Conservation (phyloP, 2,888 invertebrate species). For the Drosophila mimetica region DNA sequence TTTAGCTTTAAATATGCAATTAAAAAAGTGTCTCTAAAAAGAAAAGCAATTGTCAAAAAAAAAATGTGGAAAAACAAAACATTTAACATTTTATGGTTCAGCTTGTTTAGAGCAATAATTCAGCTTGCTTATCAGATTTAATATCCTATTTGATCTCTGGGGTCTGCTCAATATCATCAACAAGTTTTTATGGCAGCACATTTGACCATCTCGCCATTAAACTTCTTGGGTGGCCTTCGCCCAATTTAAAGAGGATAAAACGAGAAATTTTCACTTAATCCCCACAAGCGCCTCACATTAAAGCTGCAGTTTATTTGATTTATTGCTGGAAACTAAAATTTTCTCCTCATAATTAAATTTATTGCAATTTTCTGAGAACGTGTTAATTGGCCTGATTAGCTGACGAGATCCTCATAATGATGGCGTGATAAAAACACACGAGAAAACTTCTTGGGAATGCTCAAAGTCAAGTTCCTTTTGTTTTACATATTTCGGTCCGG, state of each 20-base stretch:
- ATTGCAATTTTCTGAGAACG: neutral
- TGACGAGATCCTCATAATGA: constrained; percentile 15
- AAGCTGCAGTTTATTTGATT: neutral
- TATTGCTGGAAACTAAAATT: neutral
- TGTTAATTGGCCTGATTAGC: constrained; percentile 22
- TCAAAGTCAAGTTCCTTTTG: constrained; percentile 7
- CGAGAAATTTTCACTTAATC: constrained; percentile 7
- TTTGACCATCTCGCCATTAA: constrained; percentile 28
- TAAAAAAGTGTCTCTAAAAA: neutral
- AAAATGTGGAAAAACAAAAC: neutral
- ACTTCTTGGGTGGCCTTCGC: constrained; percentile 10
- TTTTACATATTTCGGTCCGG: constrained; percentile 33
- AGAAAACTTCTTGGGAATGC: constrained; percentile 11
- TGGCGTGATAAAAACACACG: constrained; percentile 23
- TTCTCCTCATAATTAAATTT: no score
- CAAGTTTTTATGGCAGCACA: constrained; percentile 30
- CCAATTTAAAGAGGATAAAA: constrained; percentile 35
- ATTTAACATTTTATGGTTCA: neutral
- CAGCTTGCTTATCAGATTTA: constrained; percentile 8
- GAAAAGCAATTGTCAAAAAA: neutral
- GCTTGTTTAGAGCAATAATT: constrained; percentile 3
- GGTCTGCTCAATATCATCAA: constrained; percentile 25
- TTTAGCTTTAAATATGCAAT: neutral
- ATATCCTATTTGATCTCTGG: constrained; percentile 19
- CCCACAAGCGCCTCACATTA: neutral